Evolutionary conservation across 2,113 vertebrate genomes (phyloP).

Genomic region (Halichoeres trimaculatus): DNA sequence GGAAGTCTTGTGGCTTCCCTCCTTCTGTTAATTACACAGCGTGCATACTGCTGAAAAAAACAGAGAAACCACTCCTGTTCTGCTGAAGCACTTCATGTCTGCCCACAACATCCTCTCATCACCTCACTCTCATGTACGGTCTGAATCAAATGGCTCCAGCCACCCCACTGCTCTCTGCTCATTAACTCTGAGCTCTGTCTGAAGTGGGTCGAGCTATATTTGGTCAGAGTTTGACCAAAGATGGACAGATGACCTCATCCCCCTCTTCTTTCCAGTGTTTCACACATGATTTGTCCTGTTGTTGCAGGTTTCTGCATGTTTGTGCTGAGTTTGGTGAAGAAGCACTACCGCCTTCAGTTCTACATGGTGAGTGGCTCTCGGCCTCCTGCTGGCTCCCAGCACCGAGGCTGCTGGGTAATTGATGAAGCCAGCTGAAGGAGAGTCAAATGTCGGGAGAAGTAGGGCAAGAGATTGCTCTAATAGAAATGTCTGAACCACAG

Average conservation of each 20-base stretch:
- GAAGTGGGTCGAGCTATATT: slow-evolving; percentile 57
- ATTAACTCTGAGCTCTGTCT: slow-evolving; percentile 16
- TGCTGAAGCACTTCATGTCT: neutral
- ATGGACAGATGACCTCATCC: slow-evolving; percentile 22
- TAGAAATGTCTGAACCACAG: neutral
- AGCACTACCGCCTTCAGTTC: slow-evolving; percentile 98
- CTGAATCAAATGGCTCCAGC: slow-evolving; percentile 7
- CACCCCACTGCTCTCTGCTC: neutral
- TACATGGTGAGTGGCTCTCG: slow-evolving; percentile 92
- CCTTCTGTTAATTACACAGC: too few species aligned
- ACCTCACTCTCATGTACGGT: neutral
- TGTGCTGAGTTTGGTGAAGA: slow-evolving; percentile 98
- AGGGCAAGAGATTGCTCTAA: slow-evolving; percentile 7
- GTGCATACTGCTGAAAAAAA: neutral
- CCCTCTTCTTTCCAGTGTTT: neutral
- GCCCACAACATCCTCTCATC: neutral
- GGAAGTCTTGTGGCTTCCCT: too few species aligned
- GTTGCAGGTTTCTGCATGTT: slow-evolving; percentile 97
- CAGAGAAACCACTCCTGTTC: neutral
- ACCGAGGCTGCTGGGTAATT: slow-evolving; percentile 46
- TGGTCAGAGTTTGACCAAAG: slow-evolving; percentile 27
- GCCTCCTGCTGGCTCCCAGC: neutral
- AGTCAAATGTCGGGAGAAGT: slow-evolving; percentile 10
- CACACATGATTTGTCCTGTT: neutral
- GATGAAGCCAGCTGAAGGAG: slow-evolving; percentile 20